Conservation (phyloP, 2,113 vertebrate species). For the Dipodomys stephensi region DNA sequence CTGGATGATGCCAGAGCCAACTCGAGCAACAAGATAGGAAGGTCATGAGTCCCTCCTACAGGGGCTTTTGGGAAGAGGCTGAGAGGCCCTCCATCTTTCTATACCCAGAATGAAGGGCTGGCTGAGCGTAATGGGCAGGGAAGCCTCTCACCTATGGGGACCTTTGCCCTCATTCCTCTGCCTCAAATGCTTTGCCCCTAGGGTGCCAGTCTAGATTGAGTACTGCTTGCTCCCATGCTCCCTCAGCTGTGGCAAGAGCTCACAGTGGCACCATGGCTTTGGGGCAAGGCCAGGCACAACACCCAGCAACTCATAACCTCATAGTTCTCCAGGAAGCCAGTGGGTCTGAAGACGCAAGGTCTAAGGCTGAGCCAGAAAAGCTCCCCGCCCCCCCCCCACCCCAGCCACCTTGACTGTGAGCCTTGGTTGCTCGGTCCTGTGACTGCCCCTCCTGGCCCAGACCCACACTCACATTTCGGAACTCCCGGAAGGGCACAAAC, state of each 20-base stretch:
- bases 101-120: neutral
- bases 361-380: neutral
- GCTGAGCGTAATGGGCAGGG: neutral
- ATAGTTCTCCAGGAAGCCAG: neutral
- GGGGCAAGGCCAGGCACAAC: neutral
- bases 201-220: neutral
- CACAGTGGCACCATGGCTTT: neutral
- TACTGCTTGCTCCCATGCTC: neutral
- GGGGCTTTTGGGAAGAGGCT: neutral
- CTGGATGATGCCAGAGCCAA: neutral
- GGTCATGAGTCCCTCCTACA: neutral
- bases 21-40: neutral
- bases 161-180: neutral
- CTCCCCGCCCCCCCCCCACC: no score
- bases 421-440: neutral
- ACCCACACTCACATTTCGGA: constrained; percentile 93
- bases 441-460: rapidly evolving
- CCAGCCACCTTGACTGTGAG: neutral
- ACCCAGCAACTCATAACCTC: rapidly evolving
- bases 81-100: neutral
- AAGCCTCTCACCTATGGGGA: neutral
- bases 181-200: neutral
- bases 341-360: neutral
- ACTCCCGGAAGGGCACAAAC: constrained; percentile 98
- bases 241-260: neutral